Conservation (phyloP, 2,113 vertebrate species). For the Xiphias gladius region DNA sequence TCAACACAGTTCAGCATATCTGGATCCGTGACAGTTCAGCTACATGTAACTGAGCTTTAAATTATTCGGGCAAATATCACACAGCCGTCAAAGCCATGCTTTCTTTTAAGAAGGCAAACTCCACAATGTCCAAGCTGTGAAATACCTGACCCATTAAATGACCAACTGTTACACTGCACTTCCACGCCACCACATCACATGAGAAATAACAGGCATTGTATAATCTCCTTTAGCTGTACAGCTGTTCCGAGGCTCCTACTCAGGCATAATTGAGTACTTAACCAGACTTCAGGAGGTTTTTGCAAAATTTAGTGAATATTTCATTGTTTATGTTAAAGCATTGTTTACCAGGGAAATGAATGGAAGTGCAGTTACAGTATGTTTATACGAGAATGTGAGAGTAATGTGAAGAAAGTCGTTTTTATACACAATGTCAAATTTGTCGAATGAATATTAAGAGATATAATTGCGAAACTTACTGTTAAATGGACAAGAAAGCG, state of each 20-base stretch:
- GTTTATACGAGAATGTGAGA: constrained; percentile 9
- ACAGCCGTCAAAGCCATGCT: constrained; percentile 14
- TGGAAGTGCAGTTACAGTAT: background rate
- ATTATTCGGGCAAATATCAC: constrained; percentile 32
- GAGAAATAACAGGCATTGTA: constrained; percentile 12
- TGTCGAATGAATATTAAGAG: background rate
- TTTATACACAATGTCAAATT: background rate
- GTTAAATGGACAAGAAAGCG: background rate
- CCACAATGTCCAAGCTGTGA: background rate
- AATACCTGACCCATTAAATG: constrained; percentile 18
- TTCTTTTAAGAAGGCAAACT: background rate
- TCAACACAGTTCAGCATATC: background rate
- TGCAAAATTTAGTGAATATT: background rate
- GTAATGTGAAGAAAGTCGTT: background rate
- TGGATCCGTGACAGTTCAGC: background rate
- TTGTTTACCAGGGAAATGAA: background rate
- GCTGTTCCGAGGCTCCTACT: background rate
- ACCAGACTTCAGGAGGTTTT: background rate
- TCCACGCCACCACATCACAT: background rate
- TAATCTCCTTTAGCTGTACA: background rate
- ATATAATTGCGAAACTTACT: background rate
- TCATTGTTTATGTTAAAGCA: background rate
- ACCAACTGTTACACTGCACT: background rate
- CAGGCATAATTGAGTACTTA: too few relatives aligned
- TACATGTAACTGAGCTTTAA: background rate